Base-by-base conservation (phyloP, 2,113 vertebrate species). In the Neogale vison region DNA sequence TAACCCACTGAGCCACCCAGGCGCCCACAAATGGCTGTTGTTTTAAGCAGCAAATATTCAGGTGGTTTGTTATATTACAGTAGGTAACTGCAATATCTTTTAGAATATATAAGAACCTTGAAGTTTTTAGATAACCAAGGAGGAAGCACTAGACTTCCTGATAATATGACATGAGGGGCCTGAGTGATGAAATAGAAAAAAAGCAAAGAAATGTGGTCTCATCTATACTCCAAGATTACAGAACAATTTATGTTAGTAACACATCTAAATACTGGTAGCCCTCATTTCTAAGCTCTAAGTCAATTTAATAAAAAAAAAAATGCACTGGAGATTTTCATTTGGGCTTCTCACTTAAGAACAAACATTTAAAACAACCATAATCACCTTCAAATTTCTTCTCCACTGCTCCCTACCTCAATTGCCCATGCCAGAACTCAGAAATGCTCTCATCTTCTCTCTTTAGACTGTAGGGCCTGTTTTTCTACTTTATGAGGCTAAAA, bases 111-210 rank as follows among this genome's bases (percentile, higher is more conserved):
- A 86, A 84, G 31, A 86, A 86, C 23, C 18, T 80, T 80, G 63
- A 61, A 52, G 12, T 93, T 93, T 65, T 93, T 85, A 93, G 39
- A 76, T 69, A 93, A 83, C 76, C 76, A 83, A 83, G 39, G 29
- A 45, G 57, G 36, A 80, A 42, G 63, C 71, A 45, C 8, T 29
- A 80, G 95, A 61, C 71, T 90, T 93, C 18, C 86, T 85, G 71
- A 93, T 85, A 85, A 96, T 67, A 42, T 72, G 63, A 55, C 52
- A 45, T 36, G 71, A 89, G 52, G 45, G 4, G 1, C 4, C 79
- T 67, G 76, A 82, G 65, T 59, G 52, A 63, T 23, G 85, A 69
- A 74, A 23, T 84, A 89, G 61, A 52, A 55, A 55, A 94, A 61
- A 61, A 6, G 59, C 52, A 71, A 71, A 84, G 47, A 42, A 9